These are phyloP conservation scores for Orussus abietinus DNA, from an alignment of 1,140 invertebrate genomes.

Conservation along the genomic window DNA sequence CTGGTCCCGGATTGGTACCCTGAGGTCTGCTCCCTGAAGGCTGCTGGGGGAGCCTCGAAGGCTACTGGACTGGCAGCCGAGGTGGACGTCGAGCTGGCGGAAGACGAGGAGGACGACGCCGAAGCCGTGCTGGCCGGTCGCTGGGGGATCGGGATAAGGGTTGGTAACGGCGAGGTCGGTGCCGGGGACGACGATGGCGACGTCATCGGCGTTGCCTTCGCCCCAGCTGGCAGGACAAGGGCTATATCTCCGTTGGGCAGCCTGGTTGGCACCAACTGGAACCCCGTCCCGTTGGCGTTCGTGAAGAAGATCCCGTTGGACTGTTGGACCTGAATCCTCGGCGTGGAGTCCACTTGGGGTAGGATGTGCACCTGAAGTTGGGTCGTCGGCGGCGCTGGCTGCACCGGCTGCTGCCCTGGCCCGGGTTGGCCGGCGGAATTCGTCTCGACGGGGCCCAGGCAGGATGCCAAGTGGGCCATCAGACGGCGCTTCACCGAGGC, in stretches of 20 bases:
- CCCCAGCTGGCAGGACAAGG: slow-evolving; percentile 55
- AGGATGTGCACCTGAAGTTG: slow-evolving; percentile 49
- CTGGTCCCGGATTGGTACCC: slow-evolving; percentile 44
- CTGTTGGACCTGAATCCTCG: slow-evolving; percentile 48
- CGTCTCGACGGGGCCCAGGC: slow-evolving; percentile 53
- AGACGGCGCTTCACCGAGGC: slow-evolving; percentile 66
- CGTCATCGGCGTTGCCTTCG: slow-evolving; percentile 44
- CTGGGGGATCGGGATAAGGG: slow-evolving; percentile 67
- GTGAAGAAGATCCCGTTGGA: slow-evolving; percentile 53
- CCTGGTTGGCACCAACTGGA: slow-evolving; percentile 60
- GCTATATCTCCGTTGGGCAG: slow-evolving; percentile 62
- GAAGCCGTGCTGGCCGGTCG: slow-evolving; percentile 66
- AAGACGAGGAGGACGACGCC: slow-evolving; percentile 58
- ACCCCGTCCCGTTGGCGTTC: slow-evolving; percentile 49
- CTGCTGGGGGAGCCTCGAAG: slow-evolving; percentile 42
- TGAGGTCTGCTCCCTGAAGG: slow-evolving; percentile 45
- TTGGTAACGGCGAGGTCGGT: slow-evolving; percentile 58
- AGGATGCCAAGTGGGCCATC: slow-evolving; percentile 68
- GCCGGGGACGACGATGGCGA: slow-evolving; percentile 49
- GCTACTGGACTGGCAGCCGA: slow-evolving; percentile 46
- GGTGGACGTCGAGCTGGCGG: slow-evolving; percentile 47
- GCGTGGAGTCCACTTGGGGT: slow-evolving; percentile 43
- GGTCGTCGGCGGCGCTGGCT: slow-evolving; percentile 38
- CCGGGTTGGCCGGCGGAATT: slow-evolving; percentile 37
- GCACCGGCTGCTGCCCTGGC: slow-evolving; percentile 41